These are phyloP conservation scores for Solea senegalensis DNA, from an alignment of 2,113 vertebrate species.

Conservation along the genomic window DNA sequence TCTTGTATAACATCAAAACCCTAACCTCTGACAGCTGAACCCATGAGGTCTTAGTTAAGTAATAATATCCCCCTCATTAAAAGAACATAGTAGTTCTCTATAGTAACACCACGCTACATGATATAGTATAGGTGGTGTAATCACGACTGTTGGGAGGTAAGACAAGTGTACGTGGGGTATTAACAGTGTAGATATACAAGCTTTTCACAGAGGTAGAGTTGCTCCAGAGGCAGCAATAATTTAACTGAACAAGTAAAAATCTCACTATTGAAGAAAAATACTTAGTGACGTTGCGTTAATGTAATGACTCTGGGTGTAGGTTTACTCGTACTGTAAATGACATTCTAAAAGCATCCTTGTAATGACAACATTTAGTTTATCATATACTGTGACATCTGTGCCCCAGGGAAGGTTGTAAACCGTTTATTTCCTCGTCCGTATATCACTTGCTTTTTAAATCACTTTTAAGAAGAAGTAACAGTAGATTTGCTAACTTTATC, in stretches of 20 bases:
- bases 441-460: not conserved
- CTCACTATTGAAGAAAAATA: not conserved
- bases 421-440: not conserved
- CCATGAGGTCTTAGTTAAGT: conserved; percentile 52
- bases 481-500: too few species aligned
- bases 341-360: too few species aligned
- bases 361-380: not conserved
- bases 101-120: conserved; percentile 36
- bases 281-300: not conserved
- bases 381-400: not conserved
- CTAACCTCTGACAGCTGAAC: not conserved
- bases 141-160: conserved; percentile 24
- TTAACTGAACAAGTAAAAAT: not conserved
- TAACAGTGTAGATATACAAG: conserved; percentile 11
- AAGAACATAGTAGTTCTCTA: conserved; percentile 37
- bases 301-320: too few species aligned
- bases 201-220: conserved; percentile 1
- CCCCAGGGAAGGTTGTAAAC: not conserved
- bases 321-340: too few species aligned
- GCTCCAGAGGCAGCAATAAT: not conserved
- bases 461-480: too few species aligned
- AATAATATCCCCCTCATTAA: conserved; percentile 35
- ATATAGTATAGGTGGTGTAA: conserved; percentile 42
- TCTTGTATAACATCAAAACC: too few species aligned
- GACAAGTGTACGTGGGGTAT: conserved; percentile 1